Evolutionary conservation across 2,113 vertebrate genomes (phyloP), one percentile per base, ranked within the genome.

Genomic region (Martes martes): DNA sequence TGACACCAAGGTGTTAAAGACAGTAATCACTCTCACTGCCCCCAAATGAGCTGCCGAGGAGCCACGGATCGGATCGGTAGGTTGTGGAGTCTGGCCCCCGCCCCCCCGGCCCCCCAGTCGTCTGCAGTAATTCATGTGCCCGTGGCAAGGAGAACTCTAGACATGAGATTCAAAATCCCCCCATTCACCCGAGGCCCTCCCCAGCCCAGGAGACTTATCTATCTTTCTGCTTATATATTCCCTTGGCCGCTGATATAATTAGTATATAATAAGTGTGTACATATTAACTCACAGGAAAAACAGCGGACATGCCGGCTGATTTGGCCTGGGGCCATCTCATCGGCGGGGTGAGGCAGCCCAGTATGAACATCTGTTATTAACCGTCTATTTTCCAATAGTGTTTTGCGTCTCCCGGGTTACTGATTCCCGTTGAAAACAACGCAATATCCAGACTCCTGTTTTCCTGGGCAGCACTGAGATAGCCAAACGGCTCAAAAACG

Each of bases 351-450:
- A 96, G 93, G 89, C 73, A 96, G 76, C 67, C 73, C 65, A 61
- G 96, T 85, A 94, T 93, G 97, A 96, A 95, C 96, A 98, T 96
- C 96, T 98, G 97, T 76, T 97, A 89, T 92, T 90, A 87, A 95
- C 74, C 6, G 1, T 96, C 24, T 96, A 94, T 96, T 95, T 93
- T 81, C 69, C 94, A 97, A 87, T 9, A 90, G 90, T 74, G 87
- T 84, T 93, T 88, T 88, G 36, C 57, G 74, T 97, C 74, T 96
- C 96, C 95, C 45, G 92, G 92, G 90, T 92, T 85, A 95, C 96
- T 63, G 67, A 93, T 69, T 79, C 67, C 55, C 74, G 65, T 16
- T 14, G 42, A 97, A 80, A 95, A 50, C 74, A 61, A 52, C 4
- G 26, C 36, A 52, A 8, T 71, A 71, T 89, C 69, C 83, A 86